These are phyloP conservation scores for Entelurus aequoreus DNA, from an alignment of 2,113 vertebrate genomes.

Conservation along the genomic window DNA sequence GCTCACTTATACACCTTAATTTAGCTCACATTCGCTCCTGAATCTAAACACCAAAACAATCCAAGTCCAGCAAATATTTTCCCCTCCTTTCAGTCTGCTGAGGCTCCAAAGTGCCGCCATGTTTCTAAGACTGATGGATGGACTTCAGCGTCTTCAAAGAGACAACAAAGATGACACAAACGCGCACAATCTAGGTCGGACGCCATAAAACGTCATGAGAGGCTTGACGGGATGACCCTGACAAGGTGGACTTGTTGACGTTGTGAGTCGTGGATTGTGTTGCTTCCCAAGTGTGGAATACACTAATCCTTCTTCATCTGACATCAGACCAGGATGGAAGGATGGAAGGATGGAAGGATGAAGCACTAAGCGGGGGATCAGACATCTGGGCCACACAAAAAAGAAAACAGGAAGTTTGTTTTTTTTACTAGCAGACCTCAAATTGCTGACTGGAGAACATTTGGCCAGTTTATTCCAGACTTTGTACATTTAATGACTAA, in stretches of 20 bases:
- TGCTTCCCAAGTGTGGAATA: neutral
- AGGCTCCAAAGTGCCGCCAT: too few species aligned
- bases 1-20: neutral
- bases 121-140: too few species aligned
- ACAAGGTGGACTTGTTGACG: too few species aligned
- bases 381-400: neutral
- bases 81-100: neutral
- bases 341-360: conserved; percentile 25
- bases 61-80: neutral
- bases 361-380: conserved; percentile 16
- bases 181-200: too few species aligned
- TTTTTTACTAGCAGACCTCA: neutral
- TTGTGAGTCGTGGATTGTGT: neutral
- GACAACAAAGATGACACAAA: too few species aligned
- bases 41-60: conserved; percentile 3
- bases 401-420: neutral
- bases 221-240: too few species aligned
- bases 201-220: too few species aligned
- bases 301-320: conserved; percentile 37
- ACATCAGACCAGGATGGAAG: conserved; percentile 23
- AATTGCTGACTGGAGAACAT: neutral
- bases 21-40: conserved; percentile 1
- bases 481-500: too few species aligned
- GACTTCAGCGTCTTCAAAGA: too few species aligned
- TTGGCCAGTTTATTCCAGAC: too few species aligned